phyloP scores from a whole-genome alignment of 2,888 invertebrate species.

The Caenorhabditis auriculariae region DNA sequence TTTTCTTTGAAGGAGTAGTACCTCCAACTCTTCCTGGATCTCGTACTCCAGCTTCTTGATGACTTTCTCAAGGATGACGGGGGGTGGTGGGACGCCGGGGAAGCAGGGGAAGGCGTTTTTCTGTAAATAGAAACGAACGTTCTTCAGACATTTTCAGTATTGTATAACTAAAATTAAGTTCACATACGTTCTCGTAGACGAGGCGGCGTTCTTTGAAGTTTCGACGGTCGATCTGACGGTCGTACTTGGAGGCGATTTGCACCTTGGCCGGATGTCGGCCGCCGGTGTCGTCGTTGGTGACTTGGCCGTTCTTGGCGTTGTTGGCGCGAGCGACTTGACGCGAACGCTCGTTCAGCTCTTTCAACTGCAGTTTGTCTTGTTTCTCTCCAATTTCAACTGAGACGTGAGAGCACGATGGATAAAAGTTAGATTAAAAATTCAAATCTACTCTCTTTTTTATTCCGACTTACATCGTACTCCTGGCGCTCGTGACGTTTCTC shows the following conservation, averaged over 20 bases:
- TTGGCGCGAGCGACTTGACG: conserved; percentile 59
- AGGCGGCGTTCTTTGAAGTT: conserved; percentile 61
- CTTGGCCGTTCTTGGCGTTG: conserved; percentile 55
- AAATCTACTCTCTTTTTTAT: too few species aligned
- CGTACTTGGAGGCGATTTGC: conserved; percentile 97
- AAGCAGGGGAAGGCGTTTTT: conserved; percentile 57
- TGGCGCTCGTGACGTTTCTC: conserved; percentile 63
- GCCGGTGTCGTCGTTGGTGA: conserved; percentile 43
- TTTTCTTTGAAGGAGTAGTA: too few species aligned
- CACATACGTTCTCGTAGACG: conserved; percentile 57
- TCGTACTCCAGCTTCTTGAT: conserved; percentile 41
- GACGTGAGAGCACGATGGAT: neutral
- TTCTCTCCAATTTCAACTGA: too few species aligned
- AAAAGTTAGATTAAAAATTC: too few species aligned
- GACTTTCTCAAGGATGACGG: conserved; percentile 45
- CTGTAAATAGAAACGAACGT: conserved; percentile 41
- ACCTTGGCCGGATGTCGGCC: conserved; percentile 74
- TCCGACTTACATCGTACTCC: conserved; percentile 57
- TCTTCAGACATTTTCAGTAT: neutral
- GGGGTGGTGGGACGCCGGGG: conserved; percentile 62
- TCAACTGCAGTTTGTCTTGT: conserved; percentile 47
- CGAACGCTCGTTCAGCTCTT: conserved; percentile 62
- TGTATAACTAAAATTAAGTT: neutral
- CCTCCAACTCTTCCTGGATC: conserved; percentile 37
- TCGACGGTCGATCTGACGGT: conserved; percentile 93